phyloP scores from a whole-genome alignment of 2,797 vertebrate genomes.

The Squalus acanthias region DNA sequence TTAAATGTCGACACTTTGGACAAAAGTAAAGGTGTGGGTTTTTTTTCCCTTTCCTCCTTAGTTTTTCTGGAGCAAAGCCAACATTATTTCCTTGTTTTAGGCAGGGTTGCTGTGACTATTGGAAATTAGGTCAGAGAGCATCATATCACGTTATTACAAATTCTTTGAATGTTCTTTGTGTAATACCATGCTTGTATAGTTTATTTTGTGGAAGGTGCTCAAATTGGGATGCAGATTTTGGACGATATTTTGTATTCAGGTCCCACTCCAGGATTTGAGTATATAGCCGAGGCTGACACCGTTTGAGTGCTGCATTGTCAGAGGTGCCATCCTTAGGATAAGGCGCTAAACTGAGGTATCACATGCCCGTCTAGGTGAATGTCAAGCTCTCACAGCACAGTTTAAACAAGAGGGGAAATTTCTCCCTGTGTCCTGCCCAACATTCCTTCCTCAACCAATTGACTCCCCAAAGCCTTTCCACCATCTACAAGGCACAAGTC shows the following conservation, averaged over 20 bases:
- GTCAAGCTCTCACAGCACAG: neutral
- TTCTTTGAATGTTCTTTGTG: neutral
- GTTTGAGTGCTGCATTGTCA: neutral
- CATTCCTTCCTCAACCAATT: neutral
- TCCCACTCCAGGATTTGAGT: neutral
- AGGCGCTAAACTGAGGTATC: neutral
- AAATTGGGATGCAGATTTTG: neutral
- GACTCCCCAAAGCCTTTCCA: too few relatives aligned
- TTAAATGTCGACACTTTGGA: neutral
- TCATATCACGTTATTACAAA: neutral
- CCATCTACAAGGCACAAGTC: too few relatives aligned
- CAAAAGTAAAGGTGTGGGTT: neutral
- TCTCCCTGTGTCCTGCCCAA: neutral
- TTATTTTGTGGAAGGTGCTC: neutral
- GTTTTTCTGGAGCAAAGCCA: neutral
- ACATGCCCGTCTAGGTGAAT: neutral
- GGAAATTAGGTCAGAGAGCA: neutral
- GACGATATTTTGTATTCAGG: neutral
- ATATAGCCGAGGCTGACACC: neutral
- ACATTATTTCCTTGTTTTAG: neutral
- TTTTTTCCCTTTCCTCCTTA: neutral
- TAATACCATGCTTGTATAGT: neutral
- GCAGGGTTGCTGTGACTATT: neutral
- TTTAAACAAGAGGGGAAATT: neutral
- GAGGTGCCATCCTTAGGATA: neutral